Evolutionary conservation across 1,140 invertebrate genomes (phyloP), one percentile per base, ranked within the genome.

Genomic region (Neomicropteryx cornuta): DNA sequence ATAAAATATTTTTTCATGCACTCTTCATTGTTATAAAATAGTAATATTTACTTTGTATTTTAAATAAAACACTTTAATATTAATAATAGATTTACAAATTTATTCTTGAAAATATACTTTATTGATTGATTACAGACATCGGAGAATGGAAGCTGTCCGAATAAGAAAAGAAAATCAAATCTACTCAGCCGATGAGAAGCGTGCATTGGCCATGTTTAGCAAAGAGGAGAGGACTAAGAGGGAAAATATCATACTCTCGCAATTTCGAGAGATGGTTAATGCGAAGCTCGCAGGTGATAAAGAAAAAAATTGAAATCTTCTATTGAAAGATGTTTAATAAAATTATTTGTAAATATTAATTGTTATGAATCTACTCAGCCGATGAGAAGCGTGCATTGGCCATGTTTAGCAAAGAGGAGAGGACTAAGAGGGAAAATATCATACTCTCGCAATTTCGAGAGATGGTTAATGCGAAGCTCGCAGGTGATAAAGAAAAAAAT

Each of bases 91-190:
- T n/a, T n/a, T n/a, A n/a, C n/a, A n/a, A n/a, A n/a, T n/a, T n/a
- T n/a, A n/a, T n/a, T n/a, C n/a, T n/a, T n/a, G n/a, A 8, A 14
- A 14, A 32, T 31, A 33, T n/a, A n/a, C n/a, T n/a, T n/a, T n/a
- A n/a, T n/a, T n/a, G n/a, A n/a, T 50, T 36, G 42, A 49, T 53
- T 68, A 35, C 52, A 83, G 96, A 53, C 96, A 99, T 76, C 84
- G 97, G 8, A 79, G 95, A 42, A 99, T 99, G 97, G 97, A 99
- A 68, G 97, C 97, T 51, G 96, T 99, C 2, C 88, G 97, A 70
- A 83, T 99, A 34, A 77, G 97, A 47, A 99, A 99, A 59, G 97
- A 99, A 70, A 99, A 99, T 72, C 93, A 99, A 70, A 95, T 99
- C 60, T 97, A 99, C 71, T 96, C 92, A 16, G 97, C 96, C 3